A percentile compares a stretch with the other conserved stretches of the same genome.
Conservation (phyloP, 2,888 invertebrate genomes). For the Chrysolina haemoptera region DNA sequence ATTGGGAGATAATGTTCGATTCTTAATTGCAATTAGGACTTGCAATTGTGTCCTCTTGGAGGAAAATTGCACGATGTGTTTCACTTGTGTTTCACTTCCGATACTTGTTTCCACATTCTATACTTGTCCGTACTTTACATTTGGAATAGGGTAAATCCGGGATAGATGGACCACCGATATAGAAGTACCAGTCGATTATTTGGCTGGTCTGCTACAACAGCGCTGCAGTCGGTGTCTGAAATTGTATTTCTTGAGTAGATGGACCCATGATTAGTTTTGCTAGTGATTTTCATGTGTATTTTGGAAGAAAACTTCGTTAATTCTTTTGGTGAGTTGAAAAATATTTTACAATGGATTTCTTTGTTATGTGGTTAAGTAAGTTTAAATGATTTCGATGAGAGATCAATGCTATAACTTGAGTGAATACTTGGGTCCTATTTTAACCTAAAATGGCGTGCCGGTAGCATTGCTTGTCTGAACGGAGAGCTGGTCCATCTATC, state of each 20-base stretch:
- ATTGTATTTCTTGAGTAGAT: neutral
- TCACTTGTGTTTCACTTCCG: no score
- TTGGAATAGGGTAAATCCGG: neutral
- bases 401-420: neutral
- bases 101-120: no score
- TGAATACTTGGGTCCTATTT: neutral
- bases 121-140: no score
- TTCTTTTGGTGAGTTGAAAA: neutral
- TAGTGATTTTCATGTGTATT: neutral
- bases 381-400: neutral
- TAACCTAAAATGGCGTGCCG: neutral
- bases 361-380: neutral
- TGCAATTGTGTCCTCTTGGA: no score
- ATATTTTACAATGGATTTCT: neutral
- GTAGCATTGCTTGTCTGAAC: neutral
- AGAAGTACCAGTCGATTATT: no score
- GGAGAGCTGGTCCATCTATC: neutral
- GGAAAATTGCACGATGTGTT: no score
- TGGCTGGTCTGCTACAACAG: no score
- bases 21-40: no score
- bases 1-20: no score
- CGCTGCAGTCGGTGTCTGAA: neutral
- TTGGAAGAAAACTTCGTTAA: conserved; percentile 1
- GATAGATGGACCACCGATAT: neutral
- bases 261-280: neutral